phyloP scores from a whole-genome alignment of 2,113 vertebrate genomes.

The Lepus europaeus region DNA sequence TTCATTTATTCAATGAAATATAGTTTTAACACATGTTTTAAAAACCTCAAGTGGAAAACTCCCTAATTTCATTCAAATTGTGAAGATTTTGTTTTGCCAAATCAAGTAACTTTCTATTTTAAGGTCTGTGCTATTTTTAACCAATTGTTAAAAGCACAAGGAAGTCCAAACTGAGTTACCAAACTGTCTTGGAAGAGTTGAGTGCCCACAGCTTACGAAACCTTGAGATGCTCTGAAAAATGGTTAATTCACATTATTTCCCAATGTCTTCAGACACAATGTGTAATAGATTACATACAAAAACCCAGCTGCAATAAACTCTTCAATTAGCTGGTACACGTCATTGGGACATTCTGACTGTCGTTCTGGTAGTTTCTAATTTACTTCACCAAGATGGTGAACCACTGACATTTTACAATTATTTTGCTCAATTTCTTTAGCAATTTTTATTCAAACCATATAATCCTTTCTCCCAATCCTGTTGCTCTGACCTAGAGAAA shows the following conservation, averaged over 20 bases:
- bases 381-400: constrained; percentile 78
- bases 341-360: constrained; percentile 62
- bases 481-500: constrained; percentile 88
- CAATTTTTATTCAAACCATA: constrained; percentile 86
- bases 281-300: constrained; percentile 57
- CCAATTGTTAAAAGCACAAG: constrained; percentile 44
- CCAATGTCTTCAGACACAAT: constrained; percentile 44
- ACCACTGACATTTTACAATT: constrained; percentile 83
- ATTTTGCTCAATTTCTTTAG: constrained; percentile 83
- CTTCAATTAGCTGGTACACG: constrained; percentile 45
- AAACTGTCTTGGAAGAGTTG: constrained; percentile 37
- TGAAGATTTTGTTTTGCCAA: constrained; percentile 55
- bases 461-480: constrained; percentile 85
- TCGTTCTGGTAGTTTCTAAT: constrained; percentile 76
- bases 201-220: background rate
- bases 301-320: constrained; percentile 26
- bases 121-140: constrained; percentile 63
- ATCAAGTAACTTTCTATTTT: constrained; percentile 60
- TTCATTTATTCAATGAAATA: constrained; percentile 70
- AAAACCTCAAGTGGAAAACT: constrained; percentile 24
- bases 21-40: constrained; percentile 44
- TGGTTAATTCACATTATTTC: constrained; percentile 51
- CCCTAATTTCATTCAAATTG: constrained; percentile 50
- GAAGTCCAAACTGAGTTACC: constrained; percentile 31
- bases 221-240: background rate